Evolutionary conservation across 1,140 invertebrate genomes (phyloP).

Genomic region (Leptoteleia sp.): DNA sequence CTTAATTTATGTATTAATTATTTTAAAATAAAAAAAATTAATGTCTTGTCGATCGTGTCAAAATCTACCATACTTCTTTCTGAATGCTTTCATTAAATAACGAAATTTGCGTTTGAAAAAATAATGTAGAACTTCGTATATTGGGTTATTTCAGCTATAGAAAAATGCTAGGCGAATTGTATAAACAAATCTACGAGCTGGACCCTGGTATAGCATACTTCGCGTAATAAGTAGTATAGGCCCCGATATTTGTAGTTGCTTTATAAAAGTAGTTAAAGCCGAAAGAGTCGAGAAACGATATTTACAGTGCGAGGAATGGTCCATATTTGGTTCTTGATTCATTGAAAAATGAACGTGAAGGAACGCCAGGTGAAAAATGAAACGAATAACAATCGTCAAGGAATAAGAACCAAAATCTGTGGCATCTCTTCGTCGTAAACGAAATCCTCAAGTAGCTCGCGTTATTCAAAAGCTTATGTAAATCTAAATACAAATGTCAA

Average conservation of each 20-base stretch:
- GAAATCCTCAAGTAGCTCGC: slow-evolving; percentile 37
- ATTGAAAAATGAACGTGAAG: neutral
- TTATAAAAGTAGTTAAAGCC: slow-evolving; percentile 66
- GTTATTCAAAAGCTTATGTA: slow-evolving; percentile 57
- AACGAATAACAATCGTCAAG: slow-evolving; percentile 2
- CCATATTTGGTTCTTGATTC: slow-evolving; percentile 36
- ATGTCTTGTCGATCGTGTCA: too few relatives aligned
- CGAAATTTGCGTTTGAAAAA: neutral
- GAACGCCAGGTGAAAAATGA: neutral
- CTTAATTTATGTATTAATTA: too few relatives aligned
- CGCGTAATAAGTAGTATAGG: slow-evolving; percentile 53
- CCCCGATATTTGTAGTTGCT: slow-evolving; percentile 52
- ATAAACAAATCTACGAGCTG: slow-evolving; percentile 64
- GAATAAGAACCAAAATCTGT: slow-evolving; percentile 31
- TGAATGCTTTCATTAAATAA: too few relatives aligned
- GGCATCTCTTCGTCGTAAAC: slow-evolving; percentile 37
- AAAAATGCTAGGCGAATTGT: slow-evolving; percentile 33
- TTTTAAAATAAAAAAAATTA: too few relatives aligned
- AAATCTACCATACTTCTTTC: too few relatives aligned
- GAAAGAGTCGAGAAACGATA: slow-evolving; percentile 53
- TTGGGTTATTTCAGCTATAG: slow-evolving; percentile 14
- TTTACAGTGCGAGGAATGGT: slow-evolving; percentile 48
- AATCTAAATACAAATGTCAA: slow-evolving; percentile 59
- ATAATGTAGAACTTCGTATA: neutral
- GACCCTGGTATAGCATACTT: slow-evolving; percentile 65